These are phyloP conservation scores for Colletes latitarsis DNA, from an alignment of 1,140 invertebrate genomes.

Conservation along the genomic window DNA sequence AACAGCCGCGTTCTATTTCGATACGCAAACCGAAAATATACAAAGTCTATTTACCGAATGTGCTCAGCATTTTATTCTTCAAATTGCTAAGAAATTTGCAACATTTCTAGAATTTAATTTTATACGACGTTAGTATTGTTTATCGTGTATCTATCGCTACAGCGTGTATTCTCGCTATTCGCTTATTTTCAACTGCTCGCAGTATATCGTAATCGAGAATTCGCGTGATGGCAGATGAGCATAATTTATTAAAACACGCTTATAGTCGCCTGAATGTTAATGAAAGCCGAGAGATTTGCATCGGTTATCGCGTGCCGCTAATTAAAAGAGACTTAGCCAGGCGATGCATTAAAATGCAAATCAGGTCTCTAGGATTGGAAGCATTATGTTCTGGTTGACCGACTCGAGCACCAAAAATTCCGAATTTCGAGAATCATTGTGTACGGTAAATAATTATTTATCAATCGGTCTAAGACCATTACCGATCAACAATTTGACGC, in stretches of 20 bases:
- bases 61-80: no score
- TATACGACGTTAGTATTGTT: no score
- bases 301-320: slow-evolving; percentile 67
- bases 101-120: no score
- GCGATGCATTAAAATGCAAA: slow-evolving; percentile 70
- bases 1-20: no score
- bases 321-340: slow-evolving; percentile 69
- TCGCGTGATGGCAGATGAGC: slow-evolving; percentile 31
- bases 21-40: no score
- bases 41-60: no score
- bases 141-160: background rate
- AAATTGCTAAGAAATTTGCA: no score
- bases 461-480: no score
- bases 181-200: background rate
- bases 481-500: no score
- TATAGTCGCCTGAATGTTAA: slow-evolving; percentile 60
- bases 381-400: slow-evolving; percentile 27
- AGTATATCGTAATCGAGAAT: background rate
- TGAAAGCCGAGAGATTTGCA: slow-evolving; percentile 69
- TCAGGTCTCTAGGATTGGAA: slow-evolving; percentile 53
- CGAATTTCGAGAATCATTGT: background rate
- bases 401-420: background rate
- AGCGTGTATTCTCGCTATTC: background rate
- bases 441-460: background rate
- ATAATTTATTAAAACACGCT: slow-evolving; percentile 70